Evolutionary conservation across 92 coral and sea anemone genomes (phyloP).

Genomic region (Bergia sp.): DNA sequence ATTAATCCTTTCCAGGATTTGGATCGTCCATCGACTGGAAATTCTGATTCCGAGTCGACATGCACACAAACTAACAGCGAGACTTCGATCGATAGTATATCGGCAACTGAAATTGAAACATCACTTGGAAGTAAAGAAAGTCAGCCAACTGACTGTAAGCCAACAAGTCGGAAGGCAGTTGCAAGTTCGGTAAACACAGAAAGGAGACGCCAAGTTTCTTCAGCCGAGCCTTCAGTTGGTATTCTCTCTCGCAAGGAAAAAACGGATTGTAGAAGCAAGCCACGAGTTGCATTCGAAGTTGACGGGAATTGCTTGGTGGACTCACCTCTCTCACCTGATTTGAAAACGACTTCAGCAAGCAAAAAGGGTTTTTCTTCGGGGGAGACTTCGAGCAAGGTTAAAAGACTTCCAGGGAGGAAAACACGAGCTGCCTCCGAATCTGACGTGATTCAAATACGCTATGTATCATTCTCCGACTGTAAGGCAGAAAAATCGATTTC

Average conservation of each 20-base stretch:
- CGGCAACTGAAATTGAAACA: background rate
- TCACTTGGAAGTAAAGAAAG: background rate
- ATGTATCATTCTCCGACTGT: background rate
- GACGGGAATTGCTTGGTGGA: background rate
- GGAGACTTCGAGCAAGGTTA: background rate
- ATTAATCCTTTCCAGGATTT: conserved; percentile 13
- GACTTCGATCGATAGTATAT: conserved; percentile 22
- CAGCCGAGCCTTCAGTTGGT: background rate
- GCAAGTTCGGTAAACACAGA: background rate
- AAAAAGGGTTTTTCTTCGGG: background rate
- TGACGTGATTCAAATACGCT: background rate
- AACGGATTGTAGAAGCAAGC: background rate
- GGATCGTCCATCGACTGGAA: background rate
- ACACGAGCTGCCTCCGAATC: background rate
- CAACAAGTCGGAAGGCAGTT: background rate
- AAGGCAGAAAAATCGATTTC: background rate
- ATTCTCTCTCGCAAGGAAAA: background rate
- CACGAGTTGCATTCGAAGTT: conserved; percentile 14
- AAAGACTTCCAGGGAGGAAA: background rate
- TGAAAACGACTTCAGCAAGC: background rate
- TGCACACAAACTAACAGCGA: background rate
- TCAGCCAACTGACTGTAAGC: background rate
- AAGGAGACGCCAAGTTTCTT: background rate
- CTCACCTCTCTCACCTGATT: background rate
- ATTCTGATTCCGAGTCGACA: conserved; percentile 12